Evolutionary conservation across 2,113 vertebrate species (phyloP), one percentile per base, ranked within the genome.

Genomic region (Tamias sibiricus): DNA sequence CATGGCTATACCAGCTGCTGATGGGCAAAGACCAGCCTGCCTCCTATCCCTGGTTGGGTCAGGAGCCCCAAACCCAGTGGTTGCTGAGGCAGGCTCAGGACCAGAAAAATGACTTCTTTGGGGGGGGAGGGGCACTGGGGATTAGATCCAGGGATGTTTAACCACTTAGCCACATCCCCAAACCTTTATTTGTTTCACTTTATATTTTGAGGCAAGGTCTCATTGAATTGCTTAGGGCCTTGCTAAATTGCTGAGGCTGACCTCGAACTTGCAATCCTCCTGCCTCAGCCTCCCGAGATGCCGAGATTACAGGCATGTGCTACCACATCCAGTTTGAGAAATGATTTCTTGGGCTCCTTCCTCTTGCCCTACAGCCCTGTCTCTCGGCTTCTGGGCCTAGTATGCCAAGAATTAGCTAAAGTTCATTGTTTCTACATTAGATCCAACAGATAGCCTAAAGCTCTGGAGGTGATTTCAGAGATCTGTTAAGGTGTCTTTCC

Each of bases 51-150:
- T 52, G 49, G 16, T 52, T 52, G 47, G 44, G 54, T 47, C 10
- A 40, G 44, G 30, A 92, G 69, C 42, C 49, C 30, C 19, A 0
- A 52, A 87, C 28, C n/a, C 76, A 68, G 66, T 8, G 20, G 57
- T 13, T 8, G 20, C 57, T 49, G 37, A 80, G 37, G 47, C 69
- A 72, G 74, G 28, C 68, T 91, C 57, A 68, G 16, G 6, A 69
- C 20, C 42, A 83, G 30, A 74, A 44, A 2, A 16, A 87, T 35
- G 37, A 7, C 71, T 64, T 77, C 12, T 42, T 24, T 47, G 5
- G 5, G 5, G 5, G 5, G 5, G 5, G 5, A 6, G 5, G 5
- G 44, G 44, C 8, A 47, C 44, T 47, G 44, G 8, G 44, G 44
- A 47, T 47, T 47, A 8, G 44, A 47, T 47, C 44, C 44, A 47